Percentiles rank a stretch among this genome's conserved stretches.
These are phyloP conservation scores for Ranitomeya variabilis DNA, from an alignment of 2,113 vertebrate species.

Conservation along the genomic window DNA sequence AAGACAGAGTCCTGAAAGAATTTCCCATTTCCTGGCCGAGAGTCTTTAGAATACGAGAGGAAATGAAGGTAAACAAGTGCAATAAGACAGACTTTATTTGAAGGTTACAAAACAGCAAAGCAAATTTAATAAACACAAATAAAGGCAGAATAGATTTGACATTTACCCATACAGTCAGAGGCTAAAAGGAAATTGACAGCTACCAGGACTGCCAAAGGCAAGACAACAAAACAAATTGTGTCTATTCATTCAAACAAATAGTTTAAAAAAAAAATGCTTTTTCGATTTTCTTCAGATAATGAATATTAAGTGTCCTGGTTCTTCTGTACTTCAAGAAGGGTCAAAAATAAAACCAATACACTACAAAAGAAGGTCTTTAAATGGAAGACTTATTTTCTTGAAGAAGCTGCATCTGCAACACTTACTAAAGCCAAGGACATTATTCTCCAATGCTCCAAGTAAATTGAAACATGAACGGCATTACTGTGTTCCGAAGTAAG, in stretches of 20 bases:
- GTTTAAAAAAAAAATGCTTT: not conserved
- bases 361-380: not conserved
- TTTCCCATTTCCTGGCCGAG: conserved; percentile 49
- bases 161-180: conserved; percentile 44
- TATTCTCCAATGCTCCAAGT: not conserved
- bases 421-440: not conserved
- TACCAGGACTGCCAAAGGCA: conserved; percentile 40
- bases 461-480: not conserved
- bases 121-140: conserved; percentile 44
- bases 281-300: conserved; percentile 35
- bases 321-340: conserved; percentile 14
- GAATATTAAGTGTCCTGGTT: conserved; percentile 30
- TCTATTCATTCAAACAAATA: conserved; percentile 33
- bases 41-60: conserved; percentile 36
- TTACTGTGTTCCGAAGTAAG: not conserved
- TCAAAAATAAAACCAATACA: not conserved
- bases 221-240: conserved; percentile 25
- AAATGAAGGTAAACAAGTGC: conserved; percentile 48
- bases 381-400: not conserved
- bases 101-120: conserved; percentile 40
- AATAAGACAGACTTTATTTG: conserved; percentile 39
- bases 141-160: conserved; percentile 33
- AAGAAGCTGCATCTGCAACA: not conserved
- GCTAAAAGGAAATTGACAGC: conserved; percentile 44
- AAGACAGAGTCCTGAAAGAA: conserved; percentile 59